These are phyloP conservation scores for Momotus momota DNA, from an alignment of 2,797 vertebrate species.

Conservation along the genomic window DNA sequence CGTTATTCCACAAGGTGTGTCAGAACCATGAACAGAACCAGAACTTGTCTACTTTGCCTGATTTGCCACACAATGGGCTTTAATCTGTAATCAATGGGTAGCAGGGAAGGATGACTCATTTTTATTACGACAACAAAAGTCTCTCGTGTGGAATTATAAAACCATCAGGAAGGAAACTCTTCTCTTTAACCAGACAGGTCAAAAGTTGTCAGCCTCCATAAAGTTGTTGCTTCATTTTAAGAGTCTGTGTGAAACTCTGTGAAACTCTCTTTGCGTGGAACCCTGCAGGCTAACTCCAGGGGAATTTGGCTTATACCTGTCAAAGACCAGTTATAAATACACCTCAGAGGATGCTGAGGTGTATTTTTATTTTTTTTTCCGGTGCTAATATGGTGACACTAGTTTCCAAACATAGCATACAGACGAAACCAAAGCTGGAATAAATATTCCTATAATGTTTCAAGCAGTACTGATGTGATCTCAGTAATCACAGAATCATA, in stretches of 20 bases:
- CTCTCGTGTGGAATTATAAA: background rate
- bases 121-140: background rate
- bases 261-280: conserved; percentile 23
- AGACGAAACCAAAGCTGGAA: background rate
- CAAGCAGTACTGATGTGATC: background rate
- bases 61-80: background rate
- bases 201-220: conserved; percentile 6
- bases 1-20: fast-evolving
- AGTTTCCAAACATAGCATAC: background rate
- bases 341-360: background rate
- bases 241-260: conserved; percentile 15
- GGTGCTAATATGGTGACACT: background rate
- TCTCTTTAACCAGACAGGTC: conserved; percentile 7
- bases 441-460: background rate
- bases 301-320: conserved; percentile 59
- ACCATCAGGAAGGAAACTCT: background rate
- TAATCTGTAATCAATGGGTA: background rate
- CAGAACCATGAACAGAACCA: background rate
- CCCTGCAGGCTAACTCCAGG: conserved; percentile 69
- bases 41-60: background rate
- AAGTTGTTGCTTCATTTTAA: conserved; percentile 41
- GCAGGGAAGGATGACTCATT: background rate
- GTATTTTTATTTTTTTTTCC: background rate
- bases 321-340: conserved; percentile 32
- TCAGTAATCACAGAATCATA: background rate